These are phyloP conservation scores for Grapholita molesta DNA, from an alignment of 1,140 invertebrate genomes.

Conservation along the genomic window DNA sequence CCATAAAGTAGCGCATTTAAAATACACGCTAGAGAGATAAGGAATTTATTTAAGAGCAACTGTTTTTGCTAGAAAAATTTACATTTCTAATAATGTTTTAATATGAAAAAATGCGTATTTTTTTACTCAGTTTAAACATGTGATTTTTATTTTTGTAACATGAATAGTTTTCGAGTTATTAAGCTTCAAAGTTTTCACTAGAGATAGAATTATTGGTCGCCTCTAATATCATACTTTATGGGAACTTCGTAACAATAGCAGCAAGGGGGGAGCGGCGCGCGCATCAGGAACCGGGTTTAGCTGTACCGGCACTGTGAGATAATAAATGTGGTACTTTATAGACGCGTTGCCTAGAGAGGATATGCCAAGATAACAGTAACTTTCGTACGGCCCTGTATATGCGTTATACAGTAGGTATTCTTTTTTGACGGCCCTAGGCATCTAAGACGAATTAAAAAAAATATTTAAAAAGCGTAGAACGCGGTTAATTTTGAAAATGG, in stretches of 20 bases:
- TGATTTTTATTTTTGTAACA: slow-evolving; percentile 26
- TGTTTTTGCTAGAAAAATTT: slow-evolving; percentile 22
- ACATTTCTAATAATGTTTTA: slow-evolving; percentile 22
- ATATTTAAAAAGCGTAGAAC: slow-evolving; percentile 19
- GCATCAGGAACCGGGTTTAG: slow-evolving; percentile 66
- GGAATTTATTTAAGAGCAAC: slow-evolving; percentile 58
- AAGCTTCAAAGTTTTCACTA: slow-evolving; percentile 47
- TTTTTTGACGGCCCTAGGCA: slow-evolving; percentile 41
- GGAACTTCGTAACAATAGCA: slow-evolving; percentile 77
- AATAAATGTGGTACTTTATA: slow-evolving; percentile 73
- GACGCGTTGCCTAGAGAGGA: slow-evolving; percentile 74
- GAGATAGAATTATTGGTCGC: slow-evolving; percentile 67
- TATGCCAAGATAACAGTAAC: slow-evolving; percentile 79
- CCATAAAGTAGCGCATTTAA: slow-evolving; percentile 77
- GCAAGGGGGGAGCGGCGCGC: slow-evolving; percentile 72
- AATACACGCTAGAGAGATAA: slow-evolving; percentile 75
- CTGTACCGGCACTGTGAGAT: slow-evolving; percentile 55
- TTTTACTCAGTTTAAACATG: slow-evolving; percentile 50
- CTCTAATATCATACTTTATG: slow-evolving; percentile 70
- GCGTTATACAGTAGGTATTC: slow-evolving; percentile 57
- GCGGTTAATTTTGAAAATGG: slow-evolving; percentile 33
- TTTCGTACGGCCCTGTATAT: slow-evolving; percentile 69
- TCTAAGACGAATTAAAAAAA: slow-evolving; percentile 44
- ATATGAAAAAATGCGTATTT: slow-evolving; percentile 68
- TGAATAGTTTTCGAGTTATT: slow-evolving; percentile 31